Base-by-base conservation (phyloP, 2,888 invertebrate genomes). In the Microctonus hyperodae region DNA sequence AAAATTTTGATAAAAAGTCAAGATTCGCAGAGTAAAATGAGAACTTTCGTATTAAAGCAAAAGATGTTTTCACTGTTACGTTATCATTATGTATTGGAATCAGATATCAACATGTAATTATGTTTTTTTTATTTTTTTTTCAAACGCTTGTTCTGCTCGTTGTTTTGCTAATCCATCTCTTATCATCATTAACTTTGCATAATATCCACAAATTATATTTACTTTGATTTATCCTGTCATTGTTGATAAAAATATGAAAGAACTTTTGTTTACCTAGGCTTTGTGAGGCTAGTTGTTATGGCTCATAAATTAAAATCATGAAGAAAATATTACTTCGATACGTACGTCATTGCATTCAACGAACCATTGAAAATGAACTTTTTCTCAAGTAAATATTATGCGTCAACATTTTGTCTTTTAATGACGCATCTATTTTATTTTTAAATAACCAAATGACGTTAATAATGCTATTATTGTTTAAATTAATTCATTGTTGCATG, bases 301-400 rank as follows among this genome's bases (percentile, higher is more conserved):
- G 13, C 31, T n/a, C 33, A 50, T 61, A 50, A 61, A 50, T 61
- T 51, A 62, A 20, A 31, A 25, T 62, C 35, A 53, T 33, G 35
- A 25, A 31, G 33, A 22, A 50, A 60, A 37, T 25, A n/a, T n/a
- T 22, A 63, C 22, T 40, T 20, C 28, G 55, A 31, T 11, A 6
- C 16, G 13, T 10, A 25, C 20, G 20, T 55, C 37, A 55, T 62
- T 37, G 53, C 9, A 25, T 44, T 16, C 31, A 63, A 63, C 33
- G 37, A 63, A 25, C 44, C 28, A 40, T 63, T 55, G n/a, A 44
- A 37, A 20, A 63, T 55, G 1, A 28, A 50, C 10, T 51, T 37
- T 33, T 9, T 25, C 11, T 62, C 33, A 53, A 28, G 7, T 16
- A 1, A 16, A 16, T 44, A 1, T 6, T 5, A 44, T n/a, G 0